phyloP scores from a whole-genome alignment of 1,140 invertebrate species.

The Cephus cinctus region DNA sequence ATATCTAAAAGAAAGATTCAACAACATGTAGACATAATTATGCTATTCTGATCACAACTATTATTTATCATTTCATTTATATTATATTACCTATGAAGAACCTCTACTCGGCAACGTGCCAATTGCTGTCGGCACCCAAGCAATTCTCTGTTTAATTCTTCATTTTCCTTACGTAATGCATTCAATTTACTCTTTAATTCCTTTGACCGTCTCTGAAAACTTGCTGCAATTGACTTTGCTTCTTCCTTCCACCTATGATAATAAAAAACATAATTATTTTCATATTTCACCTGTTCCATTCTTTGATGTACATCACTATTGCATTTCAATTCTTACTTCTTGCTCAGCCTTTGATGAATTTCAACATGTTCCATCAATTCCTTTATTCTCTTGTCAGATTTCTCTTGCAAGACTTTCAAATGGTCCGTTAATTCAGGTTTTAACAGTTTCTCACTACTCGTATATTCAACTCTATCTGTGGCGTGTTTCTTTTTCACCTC shows the following conservation, averaged over 20 bases:
- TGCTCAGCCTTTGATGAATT: slow-evolving; percentile 49
- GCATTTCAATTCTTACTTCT: slow-evolving; percentile 36
- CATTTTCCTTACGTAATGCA: slow-evolving; percentile 57
- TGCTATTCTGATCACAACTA: too few species aligned
- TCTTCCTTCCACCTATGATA: slow-evolving; percentile 63
- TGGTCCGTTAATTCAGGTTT: slow-evolving; percentile 19
- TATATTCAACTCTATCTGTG: not conserved
- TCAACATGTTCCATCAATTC: slow-evolving; percentile 52
- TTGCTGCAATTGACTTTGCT: slow-evolving; percentile 62
- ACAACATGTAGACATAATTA: too few species aligned
- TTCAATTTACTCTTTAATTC: slow-evolving; percentile 39
- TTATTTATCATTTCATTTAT: slow-evolving; percentile 20
- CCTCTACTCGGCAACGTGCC: slow-evolving; percentile 40
- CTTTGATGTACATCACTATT: slow-evolving; percentile 12
- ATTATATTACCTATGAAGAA: slow-evolving; percentile 31
- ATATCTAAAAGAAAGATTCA: slow-evolving; percentile 20
- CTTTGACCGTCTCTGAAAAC: slow-evolving; percentile 61
- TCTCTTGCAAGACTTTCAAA: slow-evolving; percentile 44
- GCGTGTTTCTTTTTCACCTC: slow-evolving; percentile 9
- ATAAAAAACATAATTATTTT: slow-evolving; percentile 20
- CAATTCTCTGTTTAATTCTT: slow-evolving; percentile 54
- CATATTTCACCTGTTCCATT: slow-evolving; percentile 10
- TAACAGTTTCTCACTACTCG: too few species aligned
- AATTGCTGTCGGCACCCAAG: slow-evolving; percentile 51
- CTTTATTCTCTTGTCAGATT: slow-evolving; percentile 44